Conservation (phyloP, 2,888 invertebrate species). For the Torymus tubicola region DNA sequence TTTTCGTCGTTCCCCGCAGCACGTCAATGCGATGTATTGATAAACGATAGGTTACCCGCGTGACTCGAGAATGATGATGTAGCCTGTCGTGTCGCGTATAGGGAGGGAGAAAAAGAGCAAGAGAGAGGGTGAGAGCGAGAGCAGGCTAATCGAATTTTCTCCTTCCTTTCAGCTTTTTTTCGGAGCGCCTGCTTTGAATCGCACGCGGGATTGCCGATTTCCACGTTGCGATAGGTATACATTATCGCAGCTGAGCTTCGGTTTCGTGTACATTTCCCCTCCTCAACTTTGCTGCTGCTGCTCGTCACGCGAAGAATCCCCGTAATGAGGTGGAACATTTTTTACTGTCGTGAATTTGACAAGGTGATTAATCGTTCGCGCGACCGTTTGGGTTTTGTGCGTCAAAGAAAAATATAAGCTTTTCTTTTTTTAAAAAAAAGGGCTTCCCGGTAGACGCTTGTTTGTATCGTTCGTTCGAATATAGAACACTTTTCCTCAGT, state of each 20-base stretch:
- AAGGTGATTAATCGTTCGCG: constrained; percentile 23
- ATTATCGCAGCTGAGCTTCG: no score
- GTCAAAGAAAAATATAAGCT: background rate
- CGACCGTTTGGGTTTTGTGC: background rate
- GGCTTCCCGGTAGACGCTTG: no score
- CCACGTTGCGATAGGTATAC: constrained; percentile 7
- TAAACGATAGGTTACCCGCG: constrained; percentile 31
- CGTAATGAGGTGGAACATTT: constrained; percentile 26
- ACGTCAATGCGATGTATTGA: constrained; percentile 26
- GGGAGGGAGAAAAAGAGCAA: no score
- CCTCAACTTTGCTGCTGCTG: no score
- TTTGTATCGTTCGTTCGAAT: no score
- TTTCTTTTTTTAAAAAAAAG: no score
- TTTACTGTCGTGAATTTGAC: constrained; percentile 31
- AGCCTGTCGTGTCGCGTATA: background rate
- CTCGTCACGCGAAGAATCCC: background rate
- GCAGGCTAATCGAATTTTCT: constrained; percentile 29
- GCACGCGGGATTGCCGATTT: constrained; percentile 4
- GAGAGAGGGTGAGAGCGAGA: no score
- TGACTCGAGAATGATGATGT: constrained; percentile 28
- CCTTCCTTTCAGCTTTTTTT: constrained; percentile 1
- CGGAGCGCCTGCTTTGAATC: background rate
- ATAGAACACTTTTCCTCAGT: no score
- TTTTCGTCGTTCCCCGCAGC: background rate
- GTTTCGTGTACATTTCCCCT: background rate